Evolutionary conservation across 2,888 invertebrate species (phyloP).

Genomic region (Sepioteuthis lessoniana): DNA sequence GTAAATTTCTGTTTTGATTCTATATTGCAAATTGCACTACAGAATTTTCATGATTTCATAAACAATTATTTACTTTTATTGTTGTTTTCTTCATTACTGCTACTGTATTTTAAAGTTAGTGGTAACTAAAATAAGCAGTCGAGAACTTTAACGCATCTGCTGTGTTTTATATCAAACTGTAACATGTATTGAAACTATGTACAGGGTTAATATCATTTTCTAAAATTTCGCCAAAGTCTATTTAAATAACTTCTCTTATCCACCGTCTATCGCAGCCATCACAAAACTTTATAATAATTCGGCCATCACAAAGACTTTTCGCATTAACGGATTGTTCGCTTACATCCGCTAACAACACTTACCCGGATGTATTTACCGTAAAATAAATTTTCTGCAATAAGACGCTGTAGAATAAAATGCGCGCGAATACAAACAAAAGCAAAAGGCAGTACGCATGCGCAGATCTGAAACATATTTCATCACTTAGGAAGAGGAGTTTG

Average conservation of each 20-base stretch:
- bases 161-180: too few relatives aligned
- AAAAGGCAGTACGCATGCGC: background rate
- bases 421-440: background rate
- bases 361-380: background rate
- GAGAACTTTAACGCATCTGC: too few relatives aligned
- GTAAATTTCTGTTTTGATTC: too few relatives aligned
- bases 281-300: background rate
- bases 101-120: too few relatives aligned
- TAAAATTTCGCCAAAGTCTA: background rate
- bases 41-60: too few relatives aligned
- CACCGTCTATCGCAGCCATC: background rate
- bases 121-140: too few relatives aligned
- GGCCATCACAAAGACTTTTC: background rate
- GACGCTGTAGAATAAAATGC: background rate
- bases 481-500: background rate
- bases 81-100: too few relatives aligned
- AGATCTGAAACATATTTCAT: background rate
- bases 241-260: background rate
- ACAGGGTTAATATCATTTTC: too few relatives aligned
- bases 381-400: background rate
- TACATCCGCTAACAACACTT: background rate
- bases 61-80: too few relatives aligned
- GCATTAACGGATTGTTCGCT: background rate
- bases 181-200: too few relatives aligned
- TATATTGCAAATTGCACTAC: too few relatives aligned